Base-by-base conservation (phyloP, 2,888 invertebrate genomes). In the Chamaedrilus cognettii region DNA sequence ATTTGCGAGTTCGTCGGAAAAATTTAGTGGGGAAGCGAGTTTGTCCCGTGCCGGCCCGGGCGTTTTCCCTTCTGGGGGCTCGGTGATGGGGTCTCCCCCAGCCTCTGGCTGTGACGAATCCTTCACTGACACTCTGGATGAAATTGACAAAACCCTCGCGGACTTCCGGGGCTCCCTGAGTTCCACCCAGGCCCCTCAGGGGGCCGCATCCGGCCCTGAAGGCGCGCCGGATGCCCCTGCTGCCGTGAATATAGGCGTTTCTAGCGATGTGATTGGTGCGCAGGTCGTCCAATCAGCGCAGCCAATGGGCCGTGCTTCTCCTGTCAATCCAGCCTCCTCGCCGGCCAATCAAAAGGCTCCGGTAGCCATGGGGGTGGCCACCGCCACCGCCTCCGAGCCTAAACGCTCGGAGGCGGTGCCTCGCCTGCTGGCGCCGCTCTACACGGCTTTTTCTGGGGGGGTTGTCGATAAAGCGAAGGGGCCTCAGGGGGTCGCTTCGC, bases 401-500 rank as follows among this genome's bases (percentile, higher is more conserved):
- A n/a, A n/a, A n/a, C n/a, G n/a, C n/a, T n/a, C 55, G 55, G 55
- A 52, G 7, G 5, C 55, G 23, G 55, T 52, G 7, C 11, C 55
- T 7, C 11, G 28, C 28, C 55, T 52, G 19, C 28, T 52, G 26
- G 55, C 55, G 11, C 55, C 55, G 55, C 7, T 52, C 5, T 52
- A 52, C 26, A 26, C 55, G 15, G 55, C 55, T 23, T 52, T 52
- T 23, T 52, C 55, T 52, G 11, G 11, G 42, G 42, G 42, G 42
- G 42, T 11, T 42, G 42, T 11, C 11, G 19, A 42, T 15, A 19
- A 15, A 15, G 11, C 11, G 42, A 42, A 11, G 42, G 42, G 42
- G n/a, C n/a, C n/a, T n/a, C n/a, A n/a, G n/a, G n/a, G n/a, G n/a
- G n/a, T n/a, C n/a, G n/a, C n/a, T n/a, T n/a, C 7, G 19, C 19